Evolutionary conservation across 2,113 vertebrate genomes (phyloP).

Genomic region (Aegithalos caudatus): DNA sequence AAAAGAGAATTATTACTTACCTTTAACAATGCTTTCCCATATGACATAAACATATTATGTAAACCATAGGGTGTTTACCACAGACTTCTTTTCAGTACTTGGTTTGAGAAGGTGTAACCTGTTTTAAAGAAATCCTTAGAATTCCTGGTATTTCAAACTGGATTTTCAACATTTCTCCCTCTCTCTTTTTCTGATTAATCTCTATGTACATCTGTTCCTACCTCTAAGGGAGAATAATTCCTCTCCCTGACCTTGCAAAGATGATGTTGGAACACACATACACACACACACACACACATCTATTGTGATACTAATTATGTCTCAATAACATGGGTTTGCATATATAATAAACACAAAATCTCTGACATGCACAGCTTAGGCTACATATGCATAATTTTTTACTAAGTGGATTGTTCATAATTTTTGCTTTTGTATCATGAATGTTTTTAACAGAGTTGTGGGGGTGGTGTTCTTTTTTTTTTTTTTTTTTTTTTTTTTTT

Average conservation of each 20-base stretch:
- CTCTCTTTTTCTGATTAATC: not conserved
- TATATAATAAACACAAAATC: not conserved
- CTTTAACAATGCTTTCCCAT: not conserved
- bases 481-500: not conserved
- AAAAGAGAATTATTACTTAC: not conserved
- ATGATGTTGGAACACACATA: not conserved
- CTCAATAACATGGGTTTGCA: not conserved
- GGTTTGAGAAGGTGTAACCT: not conserved
- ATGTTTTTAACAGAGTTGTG: not conserved
- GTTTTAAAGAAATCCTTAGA: not conserved
- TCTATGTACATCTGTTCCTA: not conserved
- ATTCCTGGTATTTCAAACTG: not conserved
- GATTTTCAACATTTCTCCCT: not conserved
- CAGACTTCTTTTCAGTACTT: not conserved
- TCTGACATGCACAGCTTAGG: not conserved
- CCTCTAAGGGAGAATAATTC: not conserved
- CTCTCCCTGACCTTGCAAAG: not conserved
- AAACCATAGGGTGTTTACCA: not conserved
- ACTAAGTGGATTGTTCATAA: not conserved
- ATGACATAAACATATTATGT: not conserved
- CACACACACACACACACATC: not conserved
- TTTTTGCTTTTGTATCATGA: not conserved
- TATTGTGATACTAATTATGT: not conserved
- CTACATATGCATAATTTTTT: not conserved
- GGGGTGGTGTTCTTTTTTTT: not conserved